These are phyloP conservation scores for Sialis fuliginosa DNA, from an alignment of 2,888 invertebrate genomes.

Conservation along the genomic window DNA sequence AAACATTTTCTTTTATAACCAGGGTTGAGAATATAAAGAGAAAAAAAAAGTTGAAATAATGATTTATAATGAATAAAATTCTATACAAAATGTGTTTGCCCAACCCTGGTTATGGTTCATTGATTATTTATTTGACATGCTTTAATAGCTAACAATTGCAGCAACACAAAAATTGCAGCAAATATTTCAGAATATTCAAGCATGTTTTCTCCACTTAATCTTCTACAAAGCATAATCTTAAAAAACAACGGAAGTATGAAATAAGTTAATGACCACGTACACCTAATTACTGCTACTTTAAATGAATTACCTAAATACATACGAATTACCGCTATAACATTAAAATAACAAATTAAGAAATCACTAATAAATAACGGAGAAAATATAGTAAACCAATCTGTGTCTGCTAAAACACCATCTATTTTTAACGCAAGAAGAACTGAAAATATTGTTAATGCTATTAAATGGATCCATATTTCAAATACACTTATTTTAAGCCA, in stretches of 20 bases:
- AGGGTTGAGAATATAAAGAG: no score
- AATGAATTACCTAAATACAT: conserved; percentile 68
- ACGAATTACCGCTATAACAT: conserved; percentile 85
- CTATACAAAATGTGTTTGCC: no score
- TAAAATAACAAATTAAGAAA: conserved; percentile 86
- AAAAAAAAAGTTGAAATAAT: no score
- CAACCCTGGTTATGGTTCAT: neutral
- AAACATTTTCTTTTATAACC: no score
- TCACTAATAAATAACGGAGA: conserved; percentile 83
- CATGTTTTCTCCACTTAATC: conserved; percentile 60
- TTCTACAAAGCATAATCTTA: conserved; percentile 79
- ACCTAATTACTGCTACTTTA: conserved; percentile 60
- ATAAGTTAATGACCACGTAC: conserved; percentile 70
- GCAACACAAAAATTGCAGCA: conserved; percentile 76
- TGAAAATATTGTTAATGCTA: conserved; percentile 69
- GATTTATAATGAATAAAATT: no score
- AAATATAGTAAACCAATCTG: conserved; percentile 82
- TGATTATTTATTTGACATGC: conserved; percentile 71
- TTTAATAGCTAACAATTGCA: conserved; percentile 78
- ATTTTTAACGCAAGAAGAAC: conserved; percentile 66
- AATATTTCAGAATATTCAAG: conserved; percentile 85
- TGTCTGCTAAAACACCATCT: conserved; percentile 32
- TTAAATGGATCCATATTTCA: conserved; percentile 83
- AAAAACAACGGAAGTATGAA: conserved; percentile 74
- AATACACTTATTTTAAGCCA: conserved; percentile 93